phyloP scores from a whole-genome alignment of 2,797 vertebrate genomes.

The Petrocephalus sullivani region DNA sequence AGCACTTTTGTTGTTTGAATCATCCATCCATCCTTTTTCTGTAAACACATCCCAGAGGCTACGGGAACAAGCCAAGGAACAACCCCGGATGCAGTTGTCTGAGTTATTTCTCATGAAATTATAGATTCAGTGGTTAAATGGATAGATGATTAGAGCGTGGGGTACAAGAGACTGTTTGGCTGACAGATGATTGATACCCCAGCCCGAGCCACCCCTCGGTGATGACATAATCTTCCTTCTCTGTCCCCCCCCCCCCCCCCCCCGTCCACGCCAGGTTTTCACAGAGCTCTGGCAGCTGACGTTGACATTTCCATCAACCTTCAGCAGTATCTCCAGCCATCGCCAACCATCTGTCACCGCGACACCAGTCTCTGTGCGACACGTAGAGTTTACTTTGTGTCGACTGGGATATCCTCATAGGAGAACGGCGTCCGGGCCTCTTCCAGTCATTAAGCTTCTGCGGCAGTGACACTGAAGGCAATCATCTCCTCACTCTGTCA shows the following conservation, averaged over 20 bases:
- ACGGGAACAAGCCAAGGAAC: background rate
- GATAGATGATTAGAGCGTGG: background rate
- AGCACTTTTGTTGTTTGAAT: background rate
- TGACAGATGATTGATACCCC: background rate
- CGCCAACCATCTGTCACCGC: background rate
- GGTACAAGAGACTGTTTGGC: background rate
- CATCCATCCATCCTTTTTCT: background rate
- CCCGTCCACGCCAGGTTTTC: background rate
- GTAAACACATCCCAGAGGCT: background rate
- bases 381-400: conserved; percentile 1
- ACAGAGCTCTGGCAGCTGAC: background rate
- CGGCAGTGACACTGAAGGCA: background rate
- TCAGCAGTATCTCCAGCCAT: background rate
- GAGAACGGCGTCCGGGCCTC: background rate
- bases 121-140: background rate
- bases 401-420: background rate
- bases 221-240: background rate
- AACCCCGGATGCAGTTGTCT: background rate
- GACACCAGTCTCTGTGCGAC: background rate
- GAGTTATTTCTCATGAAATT: background rate
- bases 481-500: conserved; percentile 1
- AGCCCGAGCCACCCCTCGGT: background rate
- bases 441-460: conserved; percentile 1
- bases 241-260: background rate
- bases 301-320: background rate